Conservation (phyloP, 2,797 vertebrate genomes). For the Mormyrus proboscirostris region DNA sequence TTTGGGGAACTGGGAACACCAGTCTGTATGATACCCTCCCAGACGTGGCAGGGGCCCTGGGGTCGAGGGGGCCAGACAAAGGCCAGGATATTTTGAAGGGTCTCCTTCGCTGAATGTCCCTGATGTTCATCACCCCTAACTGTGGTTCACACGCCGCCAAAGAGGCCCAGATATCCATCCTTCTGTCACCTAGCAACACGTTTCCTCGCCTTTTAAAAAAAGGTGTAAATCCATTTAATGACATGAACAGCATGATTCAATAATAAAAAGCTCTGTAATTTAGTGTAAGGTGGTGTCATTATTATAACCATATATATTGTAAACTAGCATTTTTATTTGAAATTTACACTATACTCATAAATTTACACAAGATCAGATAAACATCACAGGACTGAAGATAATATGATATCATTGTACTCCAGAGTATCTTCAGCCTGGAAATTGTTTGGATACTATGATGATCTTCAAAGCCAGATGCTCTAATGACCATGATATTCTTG, state of each 20-base stretch:
- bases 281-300: neutral
- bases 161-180: conserved; percentile 4
- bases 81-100: neutral
- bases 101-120: conserved; percentile 1
- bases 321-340: neutral
- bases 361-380: neutral
- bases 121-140: conserved; percentile 2
- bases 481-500: neutral
- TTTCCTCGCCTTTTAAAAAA: neutral
- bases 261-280: neutral
- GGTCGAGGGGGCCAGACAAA: neutral
- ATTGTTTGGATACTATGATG: neutral
- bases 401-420: neutral
- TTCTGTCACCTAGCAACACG: conserved; percentile 31
- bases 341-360: neutral
- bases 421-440: neutral
- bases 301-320: neutral
- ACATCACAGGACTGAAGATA: neutral
- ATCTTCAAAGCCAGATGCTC: neutral
- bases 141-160: conserved; percentile 18
- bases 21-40: neutral
- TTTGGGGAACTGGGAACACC: neutral
- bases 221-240: neutral
- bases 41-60: neutral
- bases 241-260: neutral